Evolutionary conservation across 2,797 vertebrate genomes (phyloP).

Genomic region (Arctocebus calabarensis): DNA sequence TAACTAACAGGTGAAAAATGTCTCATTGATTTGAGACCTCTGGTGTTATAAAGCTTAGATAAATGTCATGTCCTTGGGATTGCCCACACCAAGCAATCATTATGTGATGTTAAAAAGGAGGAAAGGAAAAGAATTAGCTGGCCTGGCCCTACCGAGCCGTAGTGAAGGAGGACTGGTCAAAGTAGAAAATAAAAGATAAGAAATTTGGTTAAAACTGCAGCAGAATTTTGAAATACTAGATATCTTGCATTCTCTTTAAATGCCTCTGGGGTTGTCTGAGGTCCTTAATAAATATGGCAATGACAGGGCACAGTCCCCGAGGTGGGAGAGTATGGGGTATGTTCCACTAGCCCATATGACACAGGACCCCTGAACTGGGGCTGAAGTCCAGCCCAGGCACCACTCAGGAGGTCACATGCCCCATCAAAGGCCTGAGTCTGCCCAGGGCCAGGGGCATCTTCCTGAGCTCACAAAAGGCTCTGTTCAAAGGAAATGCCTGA

Average conservation of each 20-base stretch:
- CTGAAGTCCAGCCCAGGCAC: neutral
- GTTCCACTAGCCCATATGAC: neutral
- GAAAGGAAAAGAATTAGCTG: neutral
- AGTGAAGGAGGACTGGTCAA: neutral
- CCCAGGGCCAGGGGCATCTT: neutral
- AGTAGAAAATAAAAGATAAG: neutral
- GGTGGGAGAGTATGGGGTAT: neutral
- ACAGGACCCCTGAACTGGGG: neutral
- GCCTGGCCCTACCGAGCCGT: neutral
- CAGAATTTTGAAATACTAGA: neutral
- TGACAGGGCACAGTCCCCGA: neutral
- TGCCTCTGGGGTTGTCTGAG: neutral
- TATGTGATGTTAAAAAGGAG: neutral
- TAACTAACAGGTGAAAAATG: neutral
- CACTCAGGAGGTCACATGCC: neutral
- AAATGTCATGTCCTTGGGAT: neutral
- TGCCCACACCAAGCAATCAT: neutral
- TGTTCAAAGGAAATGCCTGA: neutral
- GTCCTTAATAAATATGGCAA: neutral
- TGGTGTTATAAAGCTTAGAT: neutral
- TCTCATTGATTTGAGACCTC: neutral
- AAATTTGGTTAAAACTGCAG: neutral
- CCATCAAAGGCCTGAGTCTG: neutral
- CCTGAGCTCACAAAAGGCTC: neutral
- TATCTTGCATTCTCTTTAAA: neutral